Base-by-base conservation (phyloP, 2,113 vertebrate species). In the Percina caprodes region DNA sequence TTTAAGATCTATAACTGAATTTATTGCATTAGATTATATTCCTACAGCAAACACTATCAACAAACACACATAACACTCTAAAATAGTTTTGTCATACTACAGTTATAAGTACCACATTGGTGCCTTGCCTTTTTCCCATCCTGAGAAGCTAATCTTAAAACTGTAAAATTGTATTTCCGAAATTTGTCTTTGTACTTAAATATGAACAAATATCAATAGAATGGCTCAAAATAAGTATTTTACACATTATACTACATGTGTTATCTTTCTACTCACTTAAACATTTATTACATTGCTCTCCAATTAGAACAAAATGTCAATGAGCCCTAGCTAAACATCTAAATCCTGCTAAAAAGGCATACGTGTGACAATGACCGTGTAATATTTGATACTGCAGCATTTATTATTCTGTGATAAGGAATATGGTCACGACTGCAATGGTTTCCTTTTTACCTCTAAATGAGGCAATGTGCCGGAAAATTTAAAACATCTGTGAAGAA, bases 81-180 rank as follows among this genome's bases (percentile, higher is more conserved):
- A 83, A 79, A 84, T 79, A 67, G 26, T 74, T 83, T 69, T 82
- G 55, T 77, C 54, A 59, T n/a, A 55, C 82, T 81, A 74, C 14
- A 76, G 18, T 82, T 80, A 45, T 69, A 67, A 33, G 59, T 86
- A 81, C 79, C 80, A 56, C 71, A 51, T 88, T 74, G 63, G 63
- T 93, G 93, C 92, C 86, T 95, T 95, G 87, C 94, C 95, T 90
- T 95, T 92, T 90, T 92, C 95, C 94, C 94, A 91, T 93, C 92
- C 93, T 90, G 87, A 84, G 86, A 92, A 88, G 92, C 94, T 93
- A 90, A 82, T 83, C 86, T 83, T 85, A 84, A 93, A 91, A 85
- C 81, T 79, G 77, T 6, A 3, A 30, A 30, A 1, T 39, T 56
- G 5, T 35, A 1, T 55, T n/a, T 59, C 12, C 9, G 6, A 54